Conservation (phyloP, 2,888 invertebrate species). For the Oscheius onirici region DNA sequence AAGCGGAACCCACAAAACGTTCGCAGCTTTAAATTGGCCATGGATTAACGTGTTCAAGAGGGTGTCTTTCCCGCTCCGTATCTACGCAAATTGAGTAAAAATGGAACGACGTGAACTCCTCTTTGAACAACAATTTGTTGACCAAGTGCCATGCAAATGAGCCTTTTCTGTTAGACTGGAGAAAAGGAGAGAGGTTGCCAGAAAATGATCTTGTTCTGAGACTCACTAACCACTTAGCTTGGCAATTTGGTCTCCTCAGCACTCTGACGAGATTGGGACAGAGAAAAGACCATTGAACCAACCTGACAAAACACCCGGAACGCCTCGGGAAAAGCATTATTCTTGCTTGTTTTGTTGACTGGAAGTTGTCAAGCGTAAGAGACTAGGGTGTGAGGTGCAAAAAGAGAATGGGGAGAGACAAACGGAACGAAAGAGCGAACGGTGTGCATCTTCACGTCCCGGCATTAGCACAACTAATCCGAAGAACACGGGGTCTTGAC, state of each 20-base stretch:
- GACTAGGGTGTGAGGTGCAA: background rate
- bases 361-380: background rate
- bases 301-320: background rate
- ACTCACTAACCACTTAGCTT: slow-evolving; percentile 24
- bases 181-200: background rate
- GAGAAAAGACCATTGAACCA: slow-evolving; percentile 1
- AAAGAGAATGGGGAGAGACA: background rate
- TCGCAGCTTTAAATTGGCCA: too few species aligned
- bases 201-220: slow-evolving; percentile 25
- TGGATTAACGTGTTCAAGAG: too few species aligned
- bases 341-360: background rate
- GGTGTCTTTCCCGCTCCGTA: background rate
- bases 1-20: too few species aligned
- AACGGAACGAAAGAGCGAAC: background rate
- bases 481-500: slow-evolving; percentile 28
- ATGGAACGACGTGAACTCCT: slow-evolving; percentile 7
- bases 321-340: slow-evolving; percentile 11
- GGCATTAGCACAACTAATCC: slow-evolving; percentile 29
- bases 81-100: slow-evolving; percentile 9
- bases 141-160: slow-evolving; percentile 23
- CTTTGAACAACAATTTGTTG: slow-evolving; percentile 16
- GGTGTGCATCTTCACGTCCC: slow-evolving; percentile 15
- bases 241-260: slow-evolving; percentile 23
- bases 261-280: slow-evolving; percentile 26
- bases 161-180: background rate